These are phyloP conservation scores for Cavia aperea DNA, from an alignment of 2,113 vertebrate species.

Conservation along the genomic window DNA sequence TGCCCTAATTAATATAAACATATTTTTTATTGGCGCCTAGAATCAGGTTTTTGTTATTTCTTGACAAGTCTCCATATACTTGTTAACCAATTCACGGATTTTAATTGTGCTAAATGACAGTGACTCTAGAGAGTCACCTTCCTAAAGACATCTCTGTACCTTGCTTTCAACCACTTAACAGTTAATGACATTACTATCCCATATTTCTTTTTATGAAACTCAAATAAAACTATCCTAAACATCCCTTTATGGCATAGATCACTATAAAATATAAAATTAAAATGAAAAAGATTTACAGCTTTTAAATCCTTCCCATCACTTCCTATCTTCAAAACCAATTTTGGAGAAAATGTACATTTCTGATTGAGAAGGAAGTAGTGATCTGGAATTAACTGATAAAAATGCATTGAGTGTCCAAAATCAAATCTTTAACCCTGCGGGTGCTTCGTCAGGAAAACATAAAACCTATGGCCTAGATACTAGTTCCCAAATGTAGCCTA, in stretches of 20 bases:
- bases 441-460: neutral
- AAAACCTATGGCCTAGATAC: slow-evolving; percentile 13
- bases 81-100: neutral
- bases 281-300: neutral
- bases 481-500: slow-evolving; percentile 16
- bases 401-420: slow-evolving; percentile 40
- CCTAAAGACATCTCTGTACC: neutral
- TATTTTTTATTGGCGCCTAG: neutral
- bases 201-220: slow-evolving; percentile 1
- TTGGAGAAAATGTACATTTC: slow-evolving; percentile 41
- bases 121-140: neutral
- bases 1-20: neutral
- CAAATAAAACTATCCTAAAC: slow-evolving; percentile 5
- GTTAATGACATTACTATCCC: neutral
- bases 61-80: neutral
- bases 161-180: neutral
- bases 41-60: slow-evolving; percentile 2
- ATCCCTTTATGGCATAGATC: neutral
- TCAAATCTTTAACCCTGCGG: neutral
- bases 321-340: slow-evolving; percentile 37
- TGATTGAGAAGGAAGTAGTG: neutral
- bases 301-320: slow-evolving; percentile 29
- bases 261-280: slow-evolving; percentile 23
- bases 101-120: slow-evolving; percentile 18
- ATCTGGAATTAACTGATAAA: slow-evolving; percentile 40